Evolutionary conservation across 2,888 invertebrate genomes (phyloP), one percentile per base, ranked within the genome.

Genomic region (Acleris holmiana): DNA sequence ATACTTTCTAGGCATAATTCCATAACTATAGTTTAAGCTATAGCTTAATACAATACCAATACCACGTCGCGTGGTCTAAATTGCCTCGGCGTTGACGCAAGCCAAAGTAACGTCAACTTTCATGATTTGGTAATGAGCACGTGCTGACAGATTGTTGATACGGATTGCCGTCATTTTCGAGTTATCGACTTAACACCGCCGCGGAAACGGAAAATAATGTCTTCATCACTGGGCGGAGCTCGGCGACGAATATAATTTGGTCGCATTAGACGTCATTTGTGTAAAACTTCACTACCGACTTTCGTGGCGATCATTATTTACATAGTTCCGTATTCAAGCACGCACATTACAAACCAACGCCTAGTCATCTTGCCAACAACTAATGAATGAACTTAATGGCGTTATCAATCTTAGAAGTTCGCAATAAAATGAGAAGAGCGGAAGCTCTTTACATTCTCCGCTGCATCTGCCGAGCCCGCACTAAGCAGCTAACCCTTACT

Each of bases 121-220:
- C 75, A 80, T 83, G 82, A 85, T 85, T 88, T 73, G 82, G 82
- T 89, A 89, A 90, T 86, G 85, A 86, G 77, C 83, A 80, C 79
- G 80, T 80, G 79, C 77, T 76, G 71, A 73, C 74, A 76, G 83
- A 85, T 86, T 83, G 83, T 86, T 84, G 76, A 76, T 83, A 86
- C 84, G 80, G 88, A 88, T 85, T 80, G 80, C 83, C 82, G 88
- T 91, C 84, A 91, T 91, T 92, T 91, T 91, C 91, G 88, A 91
- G 88, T 92, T 92, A 91, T 91, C 91, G 89, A 88, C 86, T 90
- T 88, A 85, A 82, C 88, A 81, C 88, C 77, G 77, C 73, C 79
- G 82, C 87, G 91, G 90, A 91, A 92, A 92, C 89, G 87, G 85
- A 86, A 88, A 88, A 89, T 91, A 92, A 91, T 92, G 88, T 88